Evolutionary conservation across 2,888 invertebrate species (phyloP).

Genomic region (Perizoma flavofasciatum): DNA sequence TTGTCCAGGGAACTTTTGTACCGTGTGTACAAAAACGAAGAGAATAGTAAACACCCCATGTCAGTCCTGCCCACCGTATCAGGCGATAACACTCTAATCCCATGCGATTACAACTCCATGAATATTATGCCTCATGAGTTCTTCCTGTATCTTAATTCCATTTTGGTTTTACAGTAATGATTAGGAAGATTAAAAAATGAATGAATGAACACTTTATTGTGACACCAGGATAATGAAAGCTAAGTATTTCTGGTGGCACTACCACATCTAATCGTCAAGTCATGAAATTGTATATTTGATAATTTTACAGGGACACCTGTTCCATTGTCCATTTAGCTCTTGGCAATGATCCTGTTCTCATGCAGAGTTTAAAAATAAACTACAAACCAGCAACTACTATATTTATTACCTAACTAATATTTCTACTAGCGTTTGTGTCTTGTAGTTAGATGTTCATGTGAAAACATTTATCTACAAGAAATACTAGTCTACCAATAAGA

Average conservation of each 20-base stretch:
- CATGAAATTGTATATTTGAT: too few relatives aligned
- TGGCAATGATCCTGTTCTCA: slow-evolving; percentile 16
- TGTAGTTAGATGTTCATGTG: too few relatives aligned
- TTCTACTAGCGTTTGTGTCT: too few relatives aligned
- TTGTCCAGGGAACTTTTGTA: not conserved
- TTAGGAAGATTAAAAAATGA: not conserved
- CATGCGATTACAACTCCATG: slow-evolving; percentile 66
- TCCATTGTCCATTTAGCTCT: slow-evolving; percentile 4
- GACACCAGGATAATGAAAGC: too few relatives aligned
- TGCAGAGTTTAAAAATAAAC: slow-evolving; percentile 17
- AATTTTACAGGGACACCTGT: too few relatives aligned
- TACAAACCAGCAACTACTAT: not conserved
- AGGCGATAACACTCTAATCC: slow-evolving; percentile 76
- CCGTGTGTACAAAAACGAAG: slow-evolving; percentile 51
- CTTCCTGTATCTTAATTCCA: slow-evolving; percentile 65
- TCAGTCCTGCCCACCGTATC: slow-evolving; percentile 58
- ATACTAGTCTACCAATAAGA: not conserved
- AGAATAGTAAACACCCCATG: slow-evolving; percentile 20
- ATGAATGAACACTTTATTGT: too few relatives aligned
- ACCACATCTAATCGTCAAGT: too few relatives aligned
- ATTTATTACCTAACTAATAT: too few relatives aligned
- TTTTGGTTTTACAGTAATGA: slow-evolving; percentile 43
- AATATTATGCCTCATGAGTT: slow-evolving; percentile 60
- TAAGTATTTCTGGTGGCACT: too few relatives aligned
- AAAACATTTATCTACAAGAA: too few relatives aligned